A percentile compares a stretch with the other conserved stretches of the same genome.
These are phyloP conservation scores for Amblyopsis hoosieri DNA, from an alignment of 2,797 vertebrate species.

Conservation along the genomic window DNA sequence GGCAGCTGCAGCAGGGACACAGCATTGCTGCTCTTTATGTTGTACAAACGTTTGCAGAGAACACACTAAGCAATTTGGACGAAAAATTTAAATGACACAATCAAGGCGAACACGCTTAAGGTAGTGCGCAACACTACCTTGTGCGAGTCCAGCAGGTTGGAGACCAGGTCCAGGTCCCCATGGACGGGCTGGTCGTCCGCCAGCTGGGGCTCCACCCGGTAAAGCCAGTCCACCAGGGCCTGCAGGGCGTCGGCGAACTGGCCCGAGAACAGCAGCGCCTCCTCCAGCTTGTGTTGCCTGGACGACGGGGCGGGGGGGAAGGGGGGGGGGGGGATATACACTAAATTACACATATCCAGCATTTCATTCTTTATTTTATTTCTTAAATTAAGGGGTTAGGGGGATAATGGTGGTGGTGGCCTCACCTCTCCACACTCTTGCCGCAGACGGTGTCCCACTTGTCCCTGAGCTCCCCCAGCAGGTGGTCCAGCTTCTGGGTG, in stretches of 20 bases:
- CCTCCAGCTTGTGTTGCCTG: slow-evolving; percentile 75
- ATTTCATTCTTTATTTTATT: too few species aligned
- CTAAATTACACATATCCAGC: too few species aligned
- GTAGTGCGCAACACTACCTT: slow-evolving; percentile 79
- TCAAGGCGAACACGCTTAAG: background rate
- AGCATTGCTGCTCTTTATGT: too few species aligned
- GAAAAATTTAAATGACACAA: too few species aligned
- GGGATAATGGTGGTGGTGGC: too few species aligned
- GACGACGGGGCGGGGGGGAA: too few species aligned
- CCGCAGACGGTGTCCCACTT: slow-evolving; percentile 99
- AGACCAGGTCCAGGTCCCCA: slow-evolving; percentile 91
- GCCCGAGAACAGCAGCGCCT: slow-evolving; percentile 89
- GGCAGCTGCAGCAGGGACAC: too few species aligned
- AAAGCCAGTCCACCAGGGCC: slow-evolving; percentile 99
- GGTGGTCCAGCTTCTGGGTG: slow-evolving; percentile 90
- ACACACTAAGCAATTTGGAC: too few species aligned
- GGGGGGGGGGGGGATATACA: too few species aligned
- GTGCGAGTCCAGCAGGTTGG: slow-evolving; percentile 97
- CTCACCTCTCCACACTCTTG: slow-evolving; percentile 96
- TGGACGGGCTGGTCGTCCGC: slow-evolving; percentile 90
- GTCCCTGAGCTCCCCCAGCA: slow-evolving; percentile 94
- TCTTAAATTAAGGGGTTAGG: too few species aligned
- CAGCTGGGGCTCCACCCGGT: slow-evolving; percentile 92
- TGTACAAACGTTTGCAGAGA: too few species aligned
- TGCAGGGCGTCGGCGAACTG: slow-evolving; percentile 96